Percentiles rank a stretch among this genome's conserved stretches.
These are phyloP conservation scores for Gavialis gangeticus DNA, from an alignment of 2,113 vertebrate species.

Conservation along the genomic window DNA sequence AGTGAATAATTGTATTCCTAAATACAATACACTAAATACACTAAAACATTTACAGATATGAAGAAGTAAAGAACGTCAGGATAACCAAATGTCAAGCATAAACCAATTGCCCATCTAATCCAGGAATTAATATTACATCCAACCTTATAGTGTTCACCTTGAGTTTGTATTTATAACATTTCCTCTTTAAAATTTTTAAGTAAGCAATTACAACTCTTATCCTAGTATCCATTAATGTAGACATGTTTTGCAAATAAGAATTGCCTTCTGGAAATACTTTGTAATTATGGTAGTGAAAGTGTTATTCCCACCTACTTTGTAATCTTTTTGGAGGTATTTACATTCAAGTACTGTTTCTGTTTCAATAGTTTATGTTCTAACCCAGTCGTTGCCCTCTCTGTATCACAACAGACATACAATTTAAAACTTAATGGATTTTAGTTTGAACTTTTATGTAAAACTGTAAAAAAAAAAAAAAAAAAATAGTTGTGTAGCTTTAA, in stretches of 20 bases:
- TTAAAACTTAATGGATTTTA: accelerated
- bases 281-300: not conserved
- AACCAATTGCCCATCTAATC: not conserved
- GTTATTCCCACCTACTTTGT: not conserved
- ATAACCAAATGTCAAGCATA: not conserved
- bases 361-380: not conserved
- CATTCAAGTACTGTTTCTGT: accelerated
- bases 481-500: not conserved
- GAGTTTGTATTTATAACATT: not conserved
- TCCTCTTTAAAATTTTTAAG: not conserved
- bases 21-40: no score
- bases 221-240: not conserved
- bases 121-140: not conserved
- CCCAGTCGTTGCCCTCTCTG: not conserved
- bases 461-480: not conserved
- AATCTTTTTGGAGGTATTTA: not conserved
- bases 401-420: not conserved
- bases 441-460: not conserved
- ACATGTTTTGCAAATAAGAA: no score
- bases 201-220: not conserved
- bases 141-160: not conserved
- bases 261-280: not conserved
- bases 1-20: not conserved
- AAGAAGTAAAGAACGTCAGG: not conserved
- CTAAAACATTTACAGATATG: not conserved